phyloP scores from a whole-genome alignment of 2,888 invertebrate genomes.

The Tipula helvola region DNA sequence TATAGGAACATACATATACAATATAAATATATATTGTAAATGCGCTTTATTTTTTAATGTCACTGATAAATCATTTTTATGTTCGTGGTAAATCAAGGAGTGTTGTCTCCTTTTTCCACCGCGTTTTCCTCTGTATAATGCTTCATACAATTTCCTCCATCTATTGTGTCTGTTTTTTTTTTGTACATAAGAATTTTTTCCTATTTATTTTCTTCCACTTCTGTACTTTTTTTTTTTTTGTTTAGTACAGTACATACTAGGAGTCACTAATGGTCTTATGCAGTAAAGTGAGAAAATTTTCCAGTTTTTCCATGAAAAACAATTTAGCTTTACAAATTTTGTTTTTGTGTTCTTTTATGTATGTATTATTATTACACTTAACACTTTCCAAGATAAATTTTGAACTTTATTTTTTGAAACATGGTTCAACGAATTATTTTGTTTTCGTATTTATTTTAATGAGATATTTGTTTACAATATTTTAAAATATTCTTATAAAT shows the following conservation, averaged over 20 bases:
- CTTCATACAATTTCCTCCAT: neutral
- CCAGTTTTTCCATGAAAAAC: neutral
- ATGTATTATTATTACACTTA: neutral
- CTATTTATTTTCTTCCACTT: neutral
- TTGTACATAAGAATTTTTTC: neutral
- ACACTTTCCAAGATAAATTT: neutral
- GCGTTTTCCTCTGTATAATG: conserved; percentile 9
- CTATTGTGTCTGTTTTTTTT: neutral
- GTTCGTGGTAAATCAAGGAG: conserved; percentile 35
- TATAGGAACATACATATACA: neutral
- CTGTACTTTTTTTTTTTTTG: neutral
- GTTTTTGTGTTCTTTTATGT: neutral
- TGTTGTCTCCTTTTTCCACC: conserved; percentile 16
- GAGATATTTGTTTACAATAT: no score
- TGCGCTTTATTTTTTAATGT: conserved; percentile 25
- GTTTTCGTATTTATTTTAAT: neutral
- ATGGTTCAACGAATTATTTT: neutral
- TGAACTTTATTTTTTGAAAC: neutral
- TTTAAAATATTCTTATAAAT: no score
- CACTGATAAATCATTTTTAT: conserved; percentile 36
- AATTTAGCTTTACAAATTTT: neutral
- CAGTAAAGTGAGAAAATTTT: conserved; percentile 9
- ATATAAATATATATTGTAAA: neutral
- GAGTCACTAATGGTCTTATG: conserved; percentile 9
- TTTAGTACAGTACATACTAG: neutral